Conservation (phyloP, 2,797 vertebrate species). For the Rhadinocentrus ornatus region DNA sequence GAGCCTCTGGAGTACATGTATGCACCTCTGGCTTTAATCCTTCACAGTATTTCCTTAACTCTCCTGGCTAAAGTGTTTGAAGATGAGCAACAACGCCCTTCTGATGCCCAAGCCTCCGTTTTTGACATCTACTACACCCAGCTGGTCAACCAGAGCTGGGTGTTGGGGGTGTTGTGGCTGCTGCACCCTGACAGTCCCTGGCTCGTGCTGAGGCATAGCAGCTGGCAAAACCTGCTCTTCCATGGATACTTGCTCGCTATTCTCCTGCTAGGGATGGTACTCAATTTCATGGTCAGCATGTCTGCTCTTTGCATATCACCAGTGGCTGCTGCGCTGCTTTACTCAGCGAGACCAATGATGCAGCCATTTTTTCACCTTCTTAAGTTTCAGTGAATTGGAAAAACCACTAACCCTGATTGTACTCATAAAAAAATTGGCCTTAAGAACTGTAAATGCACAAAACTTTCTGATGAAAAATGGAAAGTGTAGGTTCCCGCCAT, state of each 20-base stretch:
- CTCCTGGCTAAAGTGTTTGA: constrained; percentile 78
- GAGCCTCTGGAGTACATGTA: constrained; percentile 79
- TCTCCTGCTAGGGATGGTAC: constrained; percentile 74
- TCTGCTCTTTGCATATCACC: constrained; percentile 73
- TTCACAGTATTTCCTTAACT: constrained; percentile 77
- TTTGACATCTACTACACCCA: constrained; percentile 81
- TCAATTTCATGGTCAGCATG: constrained; percentile 68
- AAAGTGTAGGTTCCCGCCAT: background rate
- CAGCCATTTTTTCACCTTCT: constrained; percentile 67
- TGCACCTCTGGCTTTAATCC: constrained; percentile 77
- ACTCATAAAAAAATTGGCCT: background rate
- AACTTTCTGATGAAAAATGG: background rate
- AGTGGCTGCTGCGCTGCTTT: constrained; percentile 70
- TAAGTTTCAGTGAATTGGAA: constrained; percentile 12
- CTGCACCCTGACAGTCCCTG: constrained; percentile 78
- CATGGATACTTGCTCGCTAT: constrained; percentile 80
- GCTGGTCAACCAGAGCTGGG: constrained; percentile 76
- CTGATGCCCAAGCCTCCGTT: constrained; percentile 44
- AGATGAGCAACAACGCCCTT: constrained; percentile 26
- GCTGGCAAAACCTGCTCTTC: constrained; percentile 83
- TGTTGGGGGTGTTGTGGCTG: constrained; percentile 81
- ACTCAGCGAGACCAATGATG: constrained; percentile 63
- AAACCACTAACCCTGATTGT: too few species aligned
- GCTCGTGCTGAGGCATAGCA: constrained; percentile 67
- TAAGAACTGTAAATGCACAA: background rate